These are phyloP conservation scores for Peromyscus melanophrys DNA, from an alignment of 2,797 vertebrate species.

Conservation along the genomic window DNA sequence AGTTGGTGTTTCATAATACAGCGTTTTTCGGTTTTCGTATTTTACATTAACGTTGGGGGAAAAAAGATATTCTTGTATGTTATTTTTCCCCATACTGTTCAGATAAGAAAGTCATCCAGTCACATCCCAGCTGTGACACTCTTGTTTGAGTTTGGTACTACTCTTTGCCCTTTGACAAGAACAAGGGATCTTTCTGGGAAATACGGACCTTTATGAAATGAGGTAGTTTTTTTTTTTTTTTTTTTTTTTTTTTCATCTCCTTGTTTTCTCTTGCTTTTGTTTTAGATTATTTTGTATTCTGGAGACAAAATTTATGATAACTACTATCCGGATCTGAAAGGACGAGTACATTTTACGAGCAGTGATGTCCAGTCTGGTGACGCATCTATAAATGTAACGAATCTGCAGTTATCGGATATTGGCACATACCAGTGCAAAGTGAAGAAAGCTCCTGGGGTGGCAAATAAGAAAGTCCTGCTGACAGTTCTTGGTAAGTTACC, in stretches of 20 bases:
- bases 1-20: not conserved
- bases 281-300: constrained; percentile 95
- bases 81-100: not conserved
- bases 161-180: not conserved
- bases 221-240: not conserved
- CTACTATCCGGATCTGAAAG: constrained; percentile 91
- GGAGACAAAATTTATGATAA: constrained; percentile 93
- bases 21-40: not conserved
- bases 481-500: constrained; percentile 94
- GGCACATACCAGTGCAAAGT: constrained; percentile 97
- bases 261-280: not conserved
- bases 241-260: not conserved
- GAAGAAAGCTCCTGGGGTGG: constrained; percentile 96
- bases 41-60: not conserved
- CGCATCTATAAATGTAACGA: constrained; percentile 94
- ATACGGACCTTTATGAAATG: not conserved
- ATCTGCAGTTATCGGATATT: constrained; percentile 93
- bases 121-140: not conserved
- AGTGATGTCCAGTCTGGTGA: constrained; percentile 94
- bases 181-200: constrained; percentile 15
- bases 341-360: constrained; percentile 94
- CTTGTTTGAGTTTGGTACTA: not conserved
- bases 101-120: not conserved
- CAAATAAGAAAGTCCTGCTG: constrained; percentile 93
- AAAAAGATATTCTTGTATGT: not conserved